Conservation (phyloP, 2,797 vertebrate species). For the Eupleurogrammus muticus region DNA sequence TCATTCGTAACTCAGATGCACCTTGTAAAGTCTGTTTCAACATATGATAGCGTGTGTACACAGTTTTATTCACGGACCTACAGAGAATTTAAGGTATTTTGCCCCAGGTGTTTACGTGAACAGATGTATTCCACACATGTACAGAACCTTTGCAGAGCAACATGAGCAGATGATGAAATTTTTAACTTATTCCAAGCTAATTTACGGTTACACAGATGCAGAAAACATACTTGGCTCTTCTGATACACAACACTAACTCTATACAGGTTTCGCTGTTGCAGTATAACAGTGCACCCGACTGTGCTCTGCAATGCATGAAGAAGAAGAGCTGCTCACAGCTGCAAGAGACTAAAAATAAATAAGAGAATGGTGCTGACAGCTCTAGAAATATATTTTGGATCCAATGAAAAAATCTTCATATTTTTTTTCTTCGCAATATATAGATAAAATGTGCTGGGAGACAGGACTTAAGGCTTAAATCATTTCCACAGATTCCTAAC, state of each 20-base stretch:
- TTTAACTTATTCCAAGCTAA: not conserved
- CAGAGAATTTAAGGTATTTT: not conserved
- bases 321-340: no score
- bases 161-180: not conserved
- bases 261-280: conserved; percentile 1
- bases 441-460: not conserved
- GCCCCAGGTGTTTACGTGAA: not conserved
- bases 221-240: not conserved
- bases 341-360: no score
- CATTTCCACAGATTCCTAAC: not conserved
- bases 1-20: no score
- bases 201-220: not conserved
- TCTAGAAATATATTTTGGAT: no score
- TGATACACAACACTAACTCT: not conserved
- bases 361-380: no score
- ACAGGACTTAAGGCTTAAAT: not conserved
- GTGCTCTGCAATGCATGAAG: no score
- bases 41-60: no score
- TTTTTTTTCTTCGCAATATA: no score
- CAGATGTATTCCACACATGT: not conserved
- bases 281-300: no score
- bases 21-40: no score
- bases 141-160: not conserved
- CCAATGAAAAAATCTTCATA: no score
- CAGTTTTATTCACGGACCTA: not conserved